Evolutionary conservation across 2,888 invertebrate genomes (phyloP), one percentile per base, ranked within the genome.

Genomic region (Cecidostiba fungosa): DNA sequence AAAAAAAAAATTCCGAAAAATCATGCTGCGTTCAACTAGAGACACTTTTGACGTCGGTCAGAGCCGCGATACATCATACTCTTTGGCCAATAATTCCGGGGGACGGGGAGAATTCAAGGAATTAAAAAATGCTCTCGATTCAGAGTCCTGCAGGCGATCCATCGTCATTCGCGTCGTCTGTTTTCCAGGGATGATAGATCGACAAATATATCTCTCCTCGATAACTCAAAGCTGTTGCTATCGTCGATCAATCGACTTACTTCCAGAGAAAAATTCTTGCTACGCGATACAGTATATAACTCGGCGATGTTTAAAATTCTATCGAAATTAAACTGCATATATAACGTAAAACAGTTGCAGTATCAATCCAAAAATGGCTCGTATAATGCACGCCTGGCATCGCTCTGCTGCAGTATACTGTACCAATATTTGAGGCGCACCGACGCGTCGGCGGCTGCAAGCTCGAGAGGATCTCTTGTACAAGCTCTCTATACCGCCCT

Each of bases 111-210:
- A 26, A 77, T 32, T n/a, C 70, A 32, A 77, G 70, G 23, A 69
- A 82, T 82, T 82, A 76, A 82, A 70, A 69, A 82, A 36, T 82
- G 26, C 54, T 26, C 39, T 69, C 74, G 43, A 74, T 74, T 74
- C 74, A 74, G 47, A 26, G n/a, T 43, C 23, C n/a, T n/a, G n/a
- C 50, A 39, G 73, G 16, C 77, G 43, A 83, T 83, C 83, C 59
- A 77, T 83, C 77, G 77, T 83, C 47, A 23, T 19, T 43, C 2
- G 14, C 39, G 26, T 70, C 26, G 43, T 36, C 70, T 50, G 43
- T 62, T n/a, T n/a, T 32, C 70, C 54, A 36, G 23, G 77, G 36
- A 77, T 83, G 83, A 83, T 83, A 59, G 77, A 83, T 83, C 77
- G 77, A 23, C 70, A 72, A 77, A 83, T 59, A 47, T 59, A 59